phyloP scores from a whole-genome alignment of 2,888 invertebrate species.

The Thumatha senex region DNA sequence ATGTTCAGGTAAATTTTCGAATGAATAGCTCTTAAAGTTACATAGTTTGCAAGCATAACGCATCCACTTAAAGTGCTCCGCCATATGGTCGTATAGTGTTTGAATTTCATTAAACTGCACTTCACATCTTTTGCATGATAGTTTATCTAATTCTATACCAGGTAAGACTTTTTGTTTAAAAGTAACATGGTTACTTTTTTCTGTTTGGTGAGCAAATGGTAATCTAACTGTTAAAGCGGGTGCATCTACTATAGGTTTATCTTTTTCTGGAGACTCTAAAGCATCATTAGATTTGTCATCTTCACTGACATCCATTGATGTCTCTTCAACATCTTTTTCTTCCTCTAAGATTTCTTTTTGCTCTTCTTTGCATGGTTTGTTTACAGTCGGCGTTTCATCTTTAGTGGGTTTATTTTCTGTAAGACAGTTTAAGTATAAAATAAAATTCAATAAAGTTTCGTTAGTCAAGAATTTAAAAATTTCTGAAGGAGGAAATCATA shows the following conservation, averaged over 20 bases:
- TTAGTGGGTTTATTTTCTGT: constrained; percentile 45
- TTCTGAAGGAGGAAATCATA: too few relatives aligned
- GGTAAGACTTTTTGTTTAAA: constrained; percentile 61
- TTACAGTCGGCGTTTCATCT: constrained; percentile 25
- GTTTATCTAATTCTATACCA: constrained; percentile 66
- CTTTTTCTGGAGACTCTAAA: constrained; percentile 47
- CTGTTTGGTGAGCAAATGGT: constrained; percentile 64
- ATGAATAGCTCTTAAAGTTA: constrained; percentile 86
- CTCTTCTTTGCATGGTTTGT: constrained; percentile 29
- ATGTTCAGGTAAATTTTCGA: constrained; percentile 86
- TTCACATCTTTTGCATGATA: constrained; percentile 82
- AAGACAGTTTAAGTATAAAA: constrained; percentile 4
- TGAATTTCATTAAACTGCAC: constrained; percentile 70
- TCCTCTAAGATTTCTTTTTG: constrained; percentile 22
- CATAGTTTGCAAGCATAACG: constrained; percentile 90
- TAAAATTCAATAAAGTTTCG: neutral
- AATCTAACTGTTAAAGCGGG: constrained; percentile 45
- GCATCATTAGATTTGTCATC: constrained; percentile 46
- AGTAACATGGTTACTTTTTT: constrained; percentile 67
- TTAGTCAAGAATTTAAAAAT: neutral
- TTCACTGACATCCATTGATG: constrained; percentile 43
- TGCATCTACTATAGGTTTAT: constrained; percentile 16
- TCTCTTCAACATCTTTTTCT: constrained; percentile 32
- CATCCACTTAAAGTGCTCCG: constrained; percentile 87
- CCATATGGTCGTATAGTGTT: constrained; percentile 85